Evolutionary conservation across 2,797 vertebrate genomes (phyloP).

Genomic region (Tympanoctomys barrerae): DNA sequence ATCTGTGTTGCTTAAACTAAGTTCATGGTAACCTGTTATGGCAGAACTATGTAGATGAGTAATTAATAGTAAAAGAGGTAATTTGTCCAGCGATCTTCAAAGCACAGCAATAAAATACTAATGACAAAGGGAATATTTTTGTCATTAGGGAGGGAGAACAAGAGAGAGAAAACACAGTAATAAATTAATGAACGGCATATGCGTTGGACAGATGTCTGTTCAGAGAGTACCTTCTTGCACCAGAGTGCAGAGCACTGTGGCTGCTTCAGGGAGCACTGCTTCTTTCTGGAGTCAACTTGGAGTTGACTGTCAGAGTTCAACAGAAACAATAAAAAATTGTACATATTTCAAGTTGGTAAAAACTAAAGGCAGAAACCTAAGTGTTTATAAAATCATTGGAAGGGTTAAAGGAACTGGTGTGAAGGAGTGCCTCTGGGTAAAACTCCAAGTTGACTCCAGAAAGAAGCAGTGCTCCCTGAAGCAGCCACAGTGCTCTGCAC

Average conservation of each 20-base stretch:
- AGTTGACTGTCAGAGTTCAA: background rate
- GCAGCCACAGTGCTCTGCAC: background rate
- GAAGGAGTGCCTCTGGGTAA: background rate
- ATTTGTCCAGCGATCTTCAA: background rate
- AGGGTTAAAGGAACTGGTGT: background rate
- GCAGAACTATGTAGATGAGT: background rate
- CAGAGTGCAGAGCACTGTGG: background rate
- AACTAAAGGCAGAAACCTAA: background rate
- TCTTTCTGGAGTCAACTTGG: background rate
- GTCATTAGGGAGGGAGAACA: fast-evolving
- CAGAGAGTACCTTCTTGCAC: background rate
- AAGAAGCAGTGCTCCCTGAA: background rate
- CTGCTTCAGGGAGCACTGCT: background rate
- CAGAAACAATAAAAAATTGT: background rate
- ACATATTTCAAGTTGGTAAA: slow-evolving; percentile 2
- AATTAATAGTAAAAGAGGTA: background rate
- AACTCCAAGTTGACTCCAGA: background rate
- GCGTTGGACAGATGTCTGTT: background rate
- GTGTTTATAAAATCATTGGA: slow-evolving; percentile 13
- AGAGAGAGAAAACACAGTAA: background rate
- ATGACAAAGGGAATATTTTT: background rate
- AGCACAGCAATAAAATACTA: slow-evolving; percentile 38
- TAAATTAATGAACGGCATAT: background rate
- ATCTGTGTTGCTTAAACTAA: background rate
- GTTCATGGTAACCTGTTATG: background rate